Percentiles rank a stretch among this genome's conserved stretches.
Evolutionary conservation across 2,888 invertebrate species (phyloP).

Genomic region (Abscondita cerata): DNA sequence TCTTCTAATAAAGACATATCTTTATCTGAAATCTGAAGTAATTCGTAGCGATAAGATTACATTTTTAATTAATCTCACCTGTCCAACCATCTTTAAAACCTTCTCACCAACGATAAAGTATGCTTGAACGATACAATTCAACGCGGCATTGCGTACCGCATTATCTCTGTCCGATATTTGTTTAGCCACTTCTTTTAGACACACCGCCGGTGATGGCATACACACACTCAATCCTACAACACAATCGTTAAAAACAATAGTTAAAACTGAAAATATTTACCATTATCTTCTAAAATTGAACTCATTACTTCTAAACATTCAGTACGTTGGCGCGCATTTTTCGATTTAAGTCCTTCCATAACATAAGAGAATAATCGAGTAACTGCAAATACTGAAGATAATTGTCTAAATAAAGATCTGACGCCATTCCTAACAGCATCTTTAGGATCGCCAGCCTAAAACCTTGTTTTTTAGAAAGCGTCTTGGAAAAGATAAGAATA

Average conservation of each 20-base stretch:
- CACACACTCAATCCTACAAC: slow-evolving; percentile 72
- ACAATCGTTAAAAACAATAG: background rate
- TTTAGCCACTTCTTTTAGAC: slow-evolving; percentile 89
- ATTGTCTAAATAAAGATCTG: slow-evolving; percentile 81
- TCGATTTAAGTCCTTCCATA: slow-evolving; percentile 95
- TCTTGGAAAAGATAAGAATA: slow-evolving; percentile 50
- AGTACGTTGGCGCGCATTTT: slow-evolving; percentile 94
- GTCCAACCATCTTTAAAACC: slow-evolving; percentile 90
- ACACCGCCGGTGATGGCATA: slow-evolving; percentile 78
- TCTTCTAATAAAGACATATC: slow-evolving; percentile 94
- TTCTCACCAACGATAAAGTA: slow-evolving; percentile 91
- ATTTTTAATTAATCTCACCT: slow-evolving; percentile 63
- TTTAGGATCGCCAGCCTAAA: slow-evolving; percentile 91
- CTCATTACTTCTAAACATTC: slow-evolving; percentile 95
- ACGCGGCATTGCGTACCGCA: slow-evolving; percentile 92
- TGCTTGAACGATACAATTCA: slow-evolving; percentile 91
- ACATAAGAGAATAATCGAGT: slow-evolving; percentile 88
- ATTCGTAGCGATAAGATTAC: background rate
- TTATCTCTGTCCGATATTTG: slow-evolving; percentile 97
- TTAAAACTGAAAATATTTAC: slow-evolving; percentile 53
- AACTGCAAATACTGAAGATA: slow-evolving; percentile 86
- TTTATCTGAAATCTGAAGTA: slow-evolving; percentile 86
- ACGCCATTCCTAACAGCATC: slow-evolving; percentile 93
- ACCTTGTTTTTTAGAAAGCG: background rate
- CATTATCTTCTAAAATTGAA: slow-evolving; percentile 83